Evolutionary conservation across 2,113 vertebrate genomes (phyloP).

Genomic region (Nettapus auritus): DNA sequence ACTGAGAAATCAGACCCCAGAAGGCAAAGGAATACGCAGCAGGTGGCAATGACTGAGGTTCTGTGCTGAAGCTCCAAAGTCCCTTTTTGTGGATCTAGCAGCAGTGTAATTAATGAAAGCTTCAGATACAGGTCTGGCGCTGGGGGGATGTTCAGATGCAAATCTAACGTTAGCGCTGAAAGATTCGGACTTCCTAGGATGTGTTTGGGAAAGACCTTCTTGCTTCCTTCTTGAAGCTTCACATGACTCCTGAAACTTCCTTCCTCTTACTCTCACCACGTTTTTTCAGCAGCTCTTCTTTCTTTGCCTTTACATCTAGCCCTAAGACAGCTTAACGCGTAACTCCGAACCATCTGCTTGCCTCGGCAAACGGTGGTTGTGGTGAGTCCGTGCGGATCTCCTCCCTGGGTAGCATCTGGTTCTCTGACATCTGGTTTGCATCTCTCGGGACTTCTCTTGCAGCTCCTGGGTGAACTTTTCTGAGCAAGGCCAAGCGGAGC

Average conservation of each 20-base stretch:
- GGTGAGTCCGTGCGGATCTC: background rate
- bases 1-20: background rate
- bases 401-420: background rate
- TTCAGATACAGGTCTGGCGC: background rate
- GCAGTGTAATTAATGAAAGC: background rate
- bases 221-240: conserved; percentile 19
- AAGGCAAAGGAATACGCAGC: background rate
- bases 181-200: background rate
- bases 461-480: background rate
- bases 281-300: background rate
- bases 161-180: background rate
- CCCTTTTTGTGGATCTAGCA: background rate
- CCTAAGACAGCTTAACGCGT: background rate
- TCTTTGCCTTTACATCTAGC: background rate
- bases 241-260: background rate
- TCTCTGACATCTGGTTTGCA: background rate
- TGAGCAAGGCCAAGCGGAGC: background rate
- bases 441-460: background rate
- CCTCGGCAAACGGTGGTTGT: background rate
- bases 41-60: background rate
- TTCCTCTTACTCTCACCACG: background rate
- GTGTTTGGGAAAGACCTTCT: background rate
- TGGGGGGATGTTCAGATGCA: background rate
- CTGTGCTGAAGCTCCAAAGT: background rate
- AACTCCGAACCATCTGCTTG: background rate